Evolutionary conservation across 2,113 vertebrate genomes (phyloP).

Genomic region (Tetraodon nigroviridis): DNA sequence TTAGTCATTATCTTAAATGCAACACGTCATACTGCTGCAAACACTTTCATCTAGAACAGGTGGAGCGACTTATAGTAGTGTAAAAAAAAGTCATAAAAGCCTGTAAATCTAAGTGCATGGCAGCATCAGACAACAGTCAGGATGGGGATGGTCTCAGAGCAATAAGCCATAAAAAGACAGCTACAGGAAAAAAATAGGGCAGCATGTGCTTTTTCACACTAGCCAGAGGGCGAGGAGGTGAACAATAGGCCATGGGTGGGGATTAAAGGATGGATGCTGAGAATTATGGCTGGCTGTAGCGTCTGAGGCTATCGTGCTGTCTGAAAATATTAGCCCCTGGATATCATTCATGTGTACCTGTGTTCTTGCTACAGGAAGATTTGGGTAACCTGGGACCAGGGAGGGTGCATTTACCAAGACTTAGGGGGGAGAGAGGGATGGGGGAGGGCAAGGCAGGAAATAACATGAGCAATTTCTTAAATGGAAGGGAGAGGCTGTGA

Average conservation of each 20-base stretch:
- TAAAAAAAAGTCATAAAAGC: conserved; percentile 25
- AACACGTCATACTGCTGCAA: conserved; percentile 11
- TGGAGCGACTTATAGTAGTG: conserved; percentile 3
- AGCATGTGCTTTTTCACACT: conserved; percentile 47
- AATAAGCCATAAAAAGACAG: conserved; percentile 35
- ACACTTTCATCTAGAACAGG: conserved; percentile 12
- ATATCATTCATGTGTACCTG: conserved; percentile 7
- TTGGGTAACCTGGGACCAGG: conserved; percentile 8
- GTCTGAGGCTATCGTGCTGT: conserved; percentile 45
- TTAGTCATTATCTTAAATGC: background rate
- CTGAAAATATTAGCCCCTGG: conserved; percentile 57
- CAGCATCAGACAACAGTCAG: conserved; percentile 35
- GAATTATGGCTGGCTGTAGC: conserved; percentile 30
- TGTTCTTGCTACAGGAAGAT: no score
- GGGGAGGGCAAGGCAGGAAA: conserved; percentile 52
- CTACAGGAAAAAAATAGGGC: conserved; percentile 42
- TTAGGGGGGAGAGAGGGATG: conserved; percentile 36
- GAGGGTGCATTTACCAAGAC: conserved; percentile 55
- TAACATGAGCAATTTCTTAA: conserved; percentile 76
- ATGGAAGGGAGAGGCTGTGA: conserved; percentile 73
- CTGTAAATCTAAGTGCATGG: conserved; percentile 35
- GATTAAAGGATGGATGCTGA: conserved; percentile 49
- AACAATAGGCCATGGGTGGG: conserved; percentile 54
- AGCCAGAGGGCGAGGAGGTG: conserved; percentile 44
- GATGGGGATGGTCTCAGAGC: conserved; percentile 31